phyloP scores from a whole-genome alignment of 2,113 vertebrate genomes.

The Panurus biarmicus region DNA sequence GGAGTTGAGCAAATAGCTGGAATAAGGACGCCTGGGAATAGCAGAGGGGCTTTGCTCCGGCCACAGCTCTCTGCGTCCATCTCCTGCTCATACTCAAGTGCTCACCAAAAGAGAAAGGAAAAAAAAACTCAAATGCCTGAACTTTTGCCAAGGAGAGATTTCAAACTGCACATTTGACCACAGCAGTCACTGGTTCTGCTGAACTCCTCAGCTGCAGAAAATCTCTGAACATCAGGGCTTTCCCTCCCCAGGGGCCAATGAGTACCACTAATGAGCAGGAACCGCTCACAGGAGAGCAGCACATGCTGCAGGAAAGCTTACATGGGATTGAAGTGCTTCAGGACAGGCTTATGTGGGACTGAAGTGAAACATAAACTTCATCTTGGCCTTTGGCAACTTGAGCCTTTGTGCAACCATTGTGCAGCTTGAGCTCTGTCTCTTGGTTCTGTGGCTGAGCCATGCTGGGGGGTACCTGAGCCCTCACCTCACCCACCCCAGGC shows the following conservation, averaged over 20 bases:
- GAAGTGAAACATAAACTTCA: conserved; percentile 33
- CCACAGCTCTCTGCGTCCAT: background rate
- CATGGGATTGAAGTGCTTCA: background rate
- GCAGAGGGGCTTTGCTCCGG: background rate
- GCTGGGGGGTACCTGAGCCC: background rate
- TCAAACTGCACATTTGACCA: background rate
- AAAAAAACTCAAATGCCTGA: background rate
- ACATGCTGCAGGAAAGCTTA: background rate
- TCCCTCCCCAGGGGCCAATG: background rate
- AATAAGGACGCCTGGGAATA: background rate
- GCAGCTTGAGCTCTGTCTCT: background rate
- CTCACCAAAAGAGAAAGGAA: background rate
- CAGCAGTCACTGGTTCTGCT: background rate
- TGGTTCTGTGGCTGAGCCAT: background rate
- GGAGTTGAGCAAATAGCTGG: conserved; percentile 49
- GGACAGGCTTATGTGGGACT: conserved; percentile 7
- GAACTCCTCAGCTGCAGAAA: conserved; percentile 9
- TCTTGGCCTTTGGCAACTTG: background rate
- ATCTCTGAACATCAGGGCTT: background rate
- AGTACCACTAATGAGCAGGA: background rate
- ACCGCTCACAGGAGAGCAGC: background rate
- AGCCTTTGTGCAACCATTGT: background rate
- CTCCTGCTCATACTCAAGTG: background rate
- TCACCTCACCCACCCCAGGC: background rate
- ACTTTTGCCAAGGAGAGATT: conserved; percentile 28